Percentiles rank a stretch among this genome's conserved stretches.
Evolutionary conservation across 2,888 invertebrate species (phyloP).

Genomic region (Myathropa florea): DNA sequence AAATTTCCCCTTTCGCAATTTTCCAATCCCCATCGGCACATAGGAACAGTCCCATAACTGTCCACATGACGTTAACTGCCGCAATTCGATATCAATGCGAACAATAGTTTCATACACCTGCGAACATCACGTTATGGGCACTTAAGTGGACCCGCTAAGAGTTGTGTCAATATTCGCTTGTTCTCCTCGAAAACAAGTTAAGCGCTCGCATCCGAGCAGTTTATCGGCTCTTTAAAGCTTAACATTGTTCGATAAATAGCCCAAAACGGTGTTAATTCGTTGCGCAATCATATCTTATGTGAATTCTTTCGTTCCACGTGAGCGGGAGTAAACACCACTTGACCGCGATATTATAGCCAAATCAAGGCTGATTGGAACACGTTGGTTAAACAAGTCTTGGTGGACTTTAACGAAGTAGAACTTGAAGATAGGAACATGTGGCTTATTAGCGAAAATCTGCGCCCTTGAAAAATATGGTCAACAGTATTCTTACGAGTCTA

Average conservation of each 20-base stretch:
- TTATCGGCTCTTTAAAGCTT: constrained; percentile 38
- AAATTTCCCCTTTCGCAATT: background rate
- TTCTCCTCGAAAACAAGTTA: background rate
- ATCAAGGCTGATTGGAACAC: background rate
- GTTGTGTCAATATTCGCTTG: constrained; percentile 17
- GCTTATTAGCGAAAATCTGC: too few species aligned
- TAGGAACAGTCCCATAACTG: background rate
- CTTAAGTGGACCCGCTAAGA: constrained; percentile 38
- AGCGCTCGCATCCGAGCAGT: background rate
- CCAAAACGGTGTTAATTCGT: constrained; percentile 27
- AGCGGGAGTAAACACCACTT: background rate
- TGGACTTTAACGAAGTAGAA: too few species aligned
- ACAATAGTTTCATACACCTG: constrained; percentile 20
- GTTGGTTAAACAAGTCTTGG: background rate
- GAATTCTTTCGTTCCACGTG: constrained; percentile 11
- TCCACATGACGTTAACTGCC: background rate
- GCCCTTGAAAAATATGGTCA: too few species aligned
- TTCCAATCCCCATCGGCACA: background rate
- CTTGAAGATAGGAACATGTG: too few species aligned
- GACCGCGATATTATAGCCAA: background rate
- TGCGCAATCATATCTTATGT: constrained; percentile 3
- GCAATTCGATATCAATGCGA: background rate
- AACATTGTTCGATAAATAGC: constrained; percentile 37
- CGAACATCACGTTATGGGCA: constrained; percentile 23
- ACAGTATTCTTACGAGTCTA: too few species aligned